These are phyloP conservation scores for Amazona guildingii DNA, from an alignment of 2,113 vertebrate genomes.

Conservation along the genomic window DNA sequence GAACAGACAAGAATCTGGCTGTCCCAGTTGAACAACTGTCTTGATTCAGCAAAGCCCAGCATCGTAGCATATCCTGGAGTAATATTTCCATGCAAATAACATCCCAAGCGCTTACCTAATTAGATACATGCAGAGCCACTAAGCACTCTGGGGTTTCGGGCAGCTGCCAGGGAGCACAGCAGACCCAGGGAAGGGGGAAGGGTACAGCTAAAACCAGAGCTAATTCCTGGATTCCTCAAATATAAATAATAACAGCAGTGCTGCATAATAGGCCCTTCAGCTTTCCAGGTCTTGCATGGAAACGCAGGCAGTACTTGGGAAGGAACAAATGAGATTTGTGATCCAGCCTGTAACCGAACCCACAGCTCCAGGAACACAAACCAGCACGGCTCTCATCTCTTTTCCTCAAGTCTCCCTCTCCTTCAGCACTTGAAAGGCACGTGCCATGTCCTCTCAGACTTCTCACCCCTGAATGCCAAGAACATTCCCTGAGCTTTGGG, in stretches of 20 bases:
- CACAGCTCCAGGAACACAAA: neutral
- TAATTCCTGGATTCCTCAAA: constrained; percentile 55
- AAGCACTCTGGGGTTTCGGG: neutral
- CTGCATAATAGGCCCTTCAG: constrained; percentile 4
- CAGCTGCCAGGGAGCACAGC: constrained; percentile 40
- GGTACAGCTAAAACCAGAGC: constrained; percentile 30
- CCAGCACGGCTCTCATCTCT: neutral
- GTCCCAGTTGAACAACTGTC: neutral
- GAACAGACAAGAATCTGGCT: neutral
- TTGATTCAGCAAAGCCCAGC: constrained; percentile 36
- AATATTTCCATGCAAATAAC: constrained; percentile 41
- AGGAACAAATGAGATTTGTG: constrained; percentile 9
- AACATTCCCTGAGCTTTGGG: neutral
- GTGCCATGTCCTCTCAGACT: neutral
- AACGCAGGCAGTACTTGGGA: neutral
- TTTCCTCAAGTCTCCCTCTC: neutral
- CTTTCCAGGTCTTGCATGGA: constrained; percentile 18
- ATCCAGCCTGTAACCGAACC: neutral
- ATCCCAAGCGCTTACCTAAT: constrained; percentile 25
- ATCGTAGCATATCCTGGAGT: neutral
- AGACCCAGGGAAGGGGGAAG: constrained; percentile 38
- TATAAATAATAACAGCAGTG: neutral
- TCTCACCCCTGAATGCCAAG: neutral
- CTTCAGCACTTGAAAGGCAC: neutral
- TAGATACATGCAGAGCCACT: constrained; percentile 28